phyloP scores from a whole-genome alignment of 2,888 invertebrate genomes.

The Autographa pulchrina region DNA sequence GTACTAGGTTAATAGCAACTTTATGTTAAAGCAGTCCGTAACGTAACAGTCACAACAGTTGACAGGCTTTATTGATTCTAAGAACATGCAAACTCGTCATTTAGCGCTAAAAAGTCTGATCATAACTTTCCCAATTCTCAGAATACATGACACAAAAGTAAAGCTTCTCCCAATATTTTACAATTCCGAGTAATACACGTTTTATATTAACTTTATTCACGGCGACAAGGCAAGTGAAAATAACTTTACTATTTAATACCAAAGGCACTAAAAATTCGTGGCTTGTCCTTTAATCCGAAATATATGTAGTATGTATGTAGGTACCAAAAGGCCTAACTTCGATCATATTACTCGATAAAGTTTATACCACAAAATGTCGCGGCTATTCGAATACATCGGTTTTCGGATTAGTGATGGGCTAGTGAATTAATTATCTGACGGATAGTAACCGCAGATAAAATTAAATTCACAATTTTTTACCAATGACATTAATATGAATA shows the following conservation, averaged over 20 bases:
- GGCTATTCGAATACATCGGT: slow-evolving; percentile 40
- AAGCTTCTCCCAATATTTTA: not conserved
- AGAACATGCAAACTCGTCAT: too few relatives aligned
- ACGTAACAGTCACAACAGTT: too few relatives aligned
- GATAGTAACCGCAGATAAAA: not conserved
- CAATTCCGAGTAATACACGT: not conserved
- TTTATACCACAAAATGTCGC: slow-evolving; percentile 52
- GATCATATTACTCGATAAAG: slow-evolving; percentile 57
- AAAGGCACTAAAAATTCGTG: slow-evolving; percentile 46
- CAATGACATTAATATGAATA: not conserved
- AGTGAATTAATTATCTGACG: not conserved
- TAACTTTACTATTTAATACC: slow-evolving; percentile 19
- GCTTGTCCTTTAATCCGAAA: slow-evolving; percentile 32
- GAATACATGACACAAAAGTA: too few relatives aligned
- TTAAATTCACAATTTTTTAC: not conserved
- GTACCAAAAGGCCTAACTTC: slow-evolving; percentile 35
- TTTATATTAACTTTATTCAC: not conserved
- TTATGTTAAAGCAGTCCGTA: too few relatives aligned
- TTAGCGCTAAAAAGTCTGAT: too few relatives aligned
- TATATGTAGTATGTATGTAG: slow-evolving; percentile 15
- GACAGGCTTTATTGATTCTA: too few relatives aligned
- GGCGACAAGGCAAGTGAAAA: slow-evolving; percentile 11
- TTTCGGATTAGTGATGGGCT: slow-evolving; percentile 33
- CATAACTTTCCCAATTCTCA: too few relatives aligned
- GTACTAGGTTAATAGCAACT: too few relatives aligned